These are phyloP conservation scores for Zygaena filipendulae DNA, from an alignment of 2,888 invertebrate genomes.

Conservation along the genomic window DNA sequence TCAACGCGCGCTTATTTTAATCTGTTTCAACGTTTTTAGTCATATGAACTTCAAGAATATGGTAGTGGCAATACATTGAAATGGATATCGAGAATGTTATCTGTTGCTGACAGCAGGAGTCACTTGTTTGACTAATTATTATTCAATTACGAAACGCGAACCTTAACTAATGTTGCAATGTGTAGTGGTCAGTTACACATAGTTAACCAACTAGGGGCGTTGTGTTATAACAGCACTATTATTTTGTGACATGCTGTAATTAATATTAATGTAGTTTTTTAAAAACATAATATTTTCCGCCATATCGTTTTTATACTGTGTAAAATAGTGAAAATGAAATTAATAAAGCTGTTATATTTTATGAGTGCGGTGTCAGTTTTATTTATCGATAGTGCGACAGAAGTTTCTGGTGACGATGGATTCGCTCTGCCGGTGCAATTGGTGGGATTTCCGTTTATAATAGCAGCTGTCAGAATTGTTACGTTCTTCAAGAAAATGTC, in stretches of 20 bases:
- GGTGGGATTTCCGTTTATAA: conserved; percentile 85
- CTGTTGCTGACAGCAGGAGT: too few species aligned
- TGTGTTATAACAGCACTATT: conserved; percentile 24
- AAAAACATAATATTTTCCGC: too few species aligned
- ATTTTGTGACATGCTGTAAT: too few species aligned
- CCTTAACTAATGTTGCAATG: conserved; percentile 21
- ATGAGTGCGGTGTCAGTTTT: conserved; percentile 38
- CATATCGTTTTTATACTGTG: too few species aligned
- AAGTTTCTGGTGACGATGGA: conserved; percentile 38
- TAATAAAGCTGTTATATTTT: conserved; percentile 41
- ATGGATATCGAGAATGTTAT: too few species aligned
- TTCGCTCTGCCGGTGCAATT: conserved; percentile 86
- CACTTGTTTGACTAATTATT: too few species aligned
- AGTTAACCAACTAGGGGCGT: conserved; percentile 39
- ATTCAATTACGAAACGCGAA: conserved; percentile 42
- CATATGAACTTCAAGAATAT: too few species aligned
- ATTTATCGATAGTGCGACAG: conserved; percentile 39
- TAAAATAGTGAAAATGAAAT: conserved; percentile 34
- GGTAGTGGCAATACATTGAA: too few species aligned
- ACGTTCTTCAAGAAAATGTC: conserved; percentile 87
- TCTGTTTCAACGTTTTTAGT: too few species aligned
- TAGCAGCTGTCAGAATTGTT: conserved; percentile 80
- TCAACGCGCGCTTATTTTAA: too few species aligned
- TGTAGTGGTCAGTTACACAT: conserved; percentile 45
- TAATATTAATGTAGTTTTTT: too few species aligned